A percentile compares a stretch with the other conserved stretches of the same genome.
phyloP scores from a whole-genome alignment of 37 sponge, comb jelly and placozoan species.

The Diacarnus erythraeanus region DNA sequence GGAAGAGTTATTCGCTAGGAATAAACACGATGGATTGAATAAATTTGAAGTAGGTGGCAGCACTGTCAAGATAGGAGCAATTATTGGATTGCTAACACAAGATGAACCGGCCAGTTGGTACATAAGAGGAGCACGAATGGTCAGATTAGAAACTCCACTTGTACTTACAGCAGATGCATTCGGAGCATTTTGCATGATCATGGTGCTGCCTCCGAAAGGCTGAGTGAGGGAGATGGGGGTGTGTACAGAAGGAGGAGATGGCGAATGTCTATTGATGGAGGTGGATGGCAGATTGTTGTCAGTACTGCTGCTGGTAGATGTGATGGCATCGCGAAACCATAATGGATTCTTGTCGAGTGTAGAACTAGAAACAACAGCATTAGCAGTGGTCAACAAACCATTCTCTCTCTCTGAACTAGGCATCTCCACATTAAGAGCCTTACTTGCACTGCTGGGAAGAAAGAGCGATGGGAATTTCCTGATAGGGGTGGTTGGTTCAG shows the following conservation, averaged over 20 bases:
- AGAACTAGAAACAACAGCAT: not conserved
- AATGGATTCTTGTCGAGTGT: slow-evolving; percentile 14
- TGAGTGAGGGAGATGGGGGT: not conserved
- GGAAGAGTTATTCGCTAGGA: not conserved
- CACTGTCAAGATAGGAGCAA: slow-evolving; percentile 28
- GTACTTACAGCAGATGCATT: not conserved
- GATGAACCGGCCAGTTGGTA: not conserved
- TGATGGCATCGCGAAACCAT: not conserved
- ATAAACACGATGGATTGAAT: not conserved
- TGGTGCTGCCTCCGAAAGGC: not conserved
- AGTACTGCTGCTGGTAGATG: not conserved
- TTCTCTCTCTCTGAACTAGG: too few relatives aligned
- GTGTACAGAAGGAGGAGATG: not conserved
- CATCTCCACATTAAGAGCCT: too few relatives aligned
- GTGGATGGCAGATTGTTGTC: not conserved
- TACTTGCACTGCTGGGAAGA: too few relatives aligned
- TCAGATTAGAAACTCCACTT: not conserved
- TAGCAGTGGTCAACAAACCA: too few relatives aligned
- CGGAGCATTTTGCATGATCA: not conserved
- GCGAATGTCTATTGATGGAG: not conserved
- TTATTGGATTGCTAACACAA: slow-evolving; percentile 14
- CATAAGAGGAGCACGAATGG: not conserved
- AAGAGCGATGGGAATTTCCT: not conserved
- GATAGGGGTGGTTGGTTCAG: not conserved
- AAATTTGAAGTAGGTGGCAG: slow-evolving; percentile 8